These are phyloP conservation scores for Paratrypauchen microcephalus DNA, from an alignment of 2,797 vertebrate species.

Conservation along the genomic window DNA sequence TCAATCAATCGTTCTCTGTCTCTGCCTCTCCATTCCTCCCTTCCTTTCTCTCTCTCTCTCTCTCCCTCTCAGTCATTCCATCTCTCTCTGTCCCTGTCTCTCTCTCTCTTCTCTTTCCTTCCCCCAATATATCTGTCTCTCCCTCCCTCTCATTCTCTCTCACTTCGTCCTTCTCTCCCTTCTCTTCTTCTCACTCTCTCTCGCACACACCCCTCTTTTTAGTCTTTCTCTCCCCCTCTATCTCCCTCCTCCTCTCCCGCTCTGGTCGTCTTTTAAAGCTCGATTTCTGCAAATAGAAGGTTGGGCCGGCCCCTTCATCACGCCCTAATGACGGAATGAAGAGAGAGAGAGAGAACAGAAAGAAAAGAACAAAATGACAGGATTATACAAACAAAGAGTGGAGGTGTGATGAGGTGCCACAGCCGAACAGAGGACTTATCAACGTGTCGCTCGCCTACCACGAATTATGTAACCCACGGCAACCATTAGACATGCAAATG, in stretches of 20 bases:
- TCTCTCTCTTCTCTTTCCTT: too few relatives aligned
- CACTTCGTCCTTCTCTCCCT: too few relatives aligned
- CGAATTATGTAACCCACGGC: slow-evolving; percentile 34
- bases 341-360: background rate
- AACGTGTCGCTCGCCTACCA: slow-evolving; percentile 52
- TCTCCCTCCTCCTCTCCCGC: background rate
- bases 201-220: too few relatives aligned
- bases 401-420: slow-evolving; percentile 64
- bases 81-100: too few relatives aligned
- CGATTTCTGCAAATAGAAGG: slow-evolving; percentile 58
- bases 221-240: too few relatives aligned
- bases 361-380: slow-evolving; percentile 29
- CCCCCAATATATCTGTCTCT: too few relatives aligned
- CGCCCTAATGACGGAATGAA: slow-evolving; percentile 51
- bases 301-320: slow-evolving; percentile 55
- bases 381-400: slow-evolving; percentile 63
- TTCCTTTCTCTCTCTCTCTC: background rate
- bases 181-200: background rate
- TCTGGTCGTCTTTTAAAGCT: background rate
- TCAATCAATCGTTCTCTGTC: too few relatives aligned
- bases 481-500: slow-evolving; percentile 27
- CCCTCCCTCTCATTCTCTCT: background rate
- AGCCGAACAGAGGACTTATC: slow-evolving; percentile 53
- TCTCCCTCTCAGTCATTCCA: too few relatives aligned
- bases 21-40: too few relatives aligned